A percentile compares a stretch with the other conserved stretches of the same genome.
phyloP scores from a whole-genome alignment of 2,797 vertebrate species.

The Chloroceryle amazona region DNA sequence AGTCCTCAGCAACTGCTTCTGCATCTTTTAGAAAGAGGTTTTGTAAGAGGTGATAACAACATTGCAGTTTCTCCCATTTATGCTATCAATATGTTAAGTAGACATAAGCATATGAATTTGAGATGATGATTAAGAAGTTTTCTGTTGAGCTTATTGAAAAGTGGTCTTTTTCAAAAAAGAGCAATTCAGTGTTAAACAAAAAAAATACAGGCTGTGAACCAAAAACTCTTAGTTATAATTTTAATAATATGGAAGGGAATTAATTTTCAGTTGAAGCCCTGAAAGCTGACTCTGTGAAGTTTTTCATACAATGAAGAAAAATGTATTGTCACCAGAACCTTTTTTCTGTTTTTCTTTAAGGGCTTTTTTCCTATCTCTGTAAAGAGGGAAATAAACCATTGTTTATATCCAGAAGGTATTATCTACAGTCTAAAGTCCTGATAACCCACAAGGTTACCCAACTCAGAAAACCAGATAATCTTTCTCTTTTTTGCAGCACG shows the following conservation, averaged over 20 bases:
- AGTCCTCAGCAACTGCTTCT: not conserved
- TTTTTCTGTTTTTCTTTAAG: not conserved
- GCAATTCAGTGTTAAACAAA: not conserved
- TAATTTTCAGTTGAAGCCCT: not conserved
- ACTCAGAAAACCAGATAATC: not conserved
- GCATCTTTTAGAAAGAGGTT: not conserved
- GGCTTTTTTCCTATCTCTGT: not conserved
- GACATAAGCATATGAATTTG: not conserved
- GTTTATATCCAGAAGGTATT: not conserved
- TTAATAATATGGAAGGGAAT: not conserved
- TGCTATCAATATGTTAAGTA: not conserved
- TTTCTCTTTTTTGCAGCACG: not conserved
- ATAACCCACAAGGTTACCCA: not conserved
- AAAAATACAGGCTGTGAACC: not conserved
- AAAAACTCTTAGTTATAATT: not conserved
- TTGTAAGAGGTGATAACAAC: not conserved
- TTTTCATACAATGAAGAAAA: not conserved
- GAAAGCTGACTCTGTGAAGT: not conserved
- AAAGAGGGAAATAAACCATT: not conserved
- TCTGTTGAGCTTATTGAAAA: not conserved
- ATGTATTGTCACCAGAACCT: not conserved
- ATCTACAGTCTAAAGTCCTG: not conserved
- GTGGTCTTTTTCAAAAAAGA: not conserved
- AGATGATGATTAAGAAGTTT: not conserved
- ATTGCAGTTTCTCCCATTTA: not conserved